Base-by-base conservation (phyloP, 2,888 invertebrate species). In the Tuta absoluta region DNA sequence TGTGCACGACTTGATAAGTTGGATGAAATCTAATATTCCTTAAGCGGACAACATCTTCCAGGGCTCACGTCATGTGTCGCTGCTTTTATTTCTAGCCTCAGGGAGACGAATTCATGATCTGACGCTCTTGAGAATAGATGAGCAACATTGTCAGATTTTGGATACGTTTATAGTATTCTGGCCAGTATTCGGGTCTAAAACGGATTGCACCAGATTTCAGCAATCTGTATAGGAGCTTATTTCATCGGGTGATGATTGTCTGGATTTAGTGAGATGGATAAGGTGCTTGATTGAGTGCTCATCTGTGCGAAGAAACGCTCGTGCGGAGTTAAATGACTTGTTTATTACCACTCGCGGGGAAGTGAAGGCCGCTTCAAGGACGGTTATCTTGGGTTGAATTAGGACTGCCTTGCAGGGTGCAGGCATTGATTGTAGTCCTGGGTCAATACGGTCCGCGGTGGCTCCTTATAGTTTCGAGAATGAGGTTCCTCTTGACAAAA, bases 321-420 rank as follows among this genome's bases (percentile, higher is more conserved):
- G 57, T n/a, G 17, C 41, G 2, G 33, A 19, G 11, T 24, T 66
- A n/a, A 1, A 7, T 23, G 56, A 19, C 24, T 28, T 66, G 12
- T 66, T 66, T 37, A 66, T 66, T 17, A 63, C 63, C 14, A 63
- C 66, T 7, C 14, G 65, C 17, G 65, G 65, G 2, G 21, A 57
- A 21, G 65, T 65, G 4, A 62, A 65, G 24, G 57, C 62, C 8
- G 65, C 65, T 12, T 58, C 65, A 8, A 49, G 62, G 38, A 38
- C 53, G 8, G 62, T 63, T 8, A 53, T 63, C 23, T 53, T 53
- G 4, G 62, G 62, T 8, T 63, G 62, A 53, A 23, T 63, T 10
- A 63, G 53, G 19, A 33, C 56, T 12, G n/a, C n/a, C n/a, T n/a
- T n/a, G n/a, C n/a, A n/a, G n/a, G n/a, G n/a, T n/a, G n/a, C n/a